A percentile compares a stretch with the other conserved stretches of the same genome.
These are phyloP conservation scores for Fragum sueziense DNA, from an alignment of 2,888 invertebrate genomes.

Conservation along the genomic window DNA sequence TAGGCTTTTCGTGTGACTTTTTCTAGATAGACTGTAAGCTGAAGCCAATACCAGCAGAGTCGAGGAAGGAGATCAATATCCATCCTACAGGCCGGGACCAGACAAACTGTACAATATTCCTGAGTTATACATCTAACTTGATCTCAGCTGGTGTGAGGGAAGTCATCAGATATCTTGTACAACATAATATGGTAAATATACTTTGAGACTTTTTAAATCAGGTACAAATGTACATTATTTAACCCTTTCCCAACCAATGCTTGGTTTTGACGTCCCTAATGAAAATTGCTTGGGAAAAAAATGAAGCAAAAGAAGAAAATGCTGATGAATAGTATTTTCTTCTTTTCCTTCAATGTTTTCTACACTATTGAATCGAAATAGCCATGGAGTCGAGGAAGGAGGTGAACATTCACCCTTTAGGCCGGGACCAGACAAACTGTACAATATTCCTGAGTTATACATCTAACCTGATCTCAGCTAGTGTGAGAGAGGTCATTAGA, in stretches of 20 bases:
- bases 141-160: conserved; percentile 97
- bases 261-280: no score
- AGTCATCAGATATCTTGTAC: conserved; percentile 92
- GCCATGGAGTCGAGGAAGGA: conserved; percentile 87
- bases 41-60: conserved; percentile 87
- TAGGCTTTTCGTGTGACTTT: no score
- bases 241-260: no score
- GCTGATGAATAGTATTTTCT: no score
- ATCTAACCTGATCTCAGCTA: conserved; percentile 98
- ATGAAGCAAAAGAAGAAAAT: no score
- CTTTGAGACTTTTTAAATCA: no score
- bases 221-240: no score
- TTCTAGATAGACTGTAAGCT: conserved; percentile 88
- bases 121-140: conserved; percentile 98
- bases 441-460: conserved; percentile 99
- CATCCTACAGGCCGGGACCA: conserved; percentile 85
- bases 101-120: conserved; percentile 93
- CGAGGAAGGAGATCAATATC: conserved; percentile 87
- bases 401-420: conserved; percentile 88
- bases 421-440: conserved; percentile 85
- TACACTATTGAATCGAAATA: no score
- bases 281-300: no score
- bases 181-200: conserved; percentile 88
- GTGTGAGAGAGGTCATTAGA: conserved; percentile 94
- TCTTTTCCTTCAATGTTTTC: no score